Percentiles rank a stretch among this genome's conserved stretches.
Evolutionary conservation across 1,140 invertebrate species (phyloP).

Genomic region (Eulimnadia texana): DNA sequence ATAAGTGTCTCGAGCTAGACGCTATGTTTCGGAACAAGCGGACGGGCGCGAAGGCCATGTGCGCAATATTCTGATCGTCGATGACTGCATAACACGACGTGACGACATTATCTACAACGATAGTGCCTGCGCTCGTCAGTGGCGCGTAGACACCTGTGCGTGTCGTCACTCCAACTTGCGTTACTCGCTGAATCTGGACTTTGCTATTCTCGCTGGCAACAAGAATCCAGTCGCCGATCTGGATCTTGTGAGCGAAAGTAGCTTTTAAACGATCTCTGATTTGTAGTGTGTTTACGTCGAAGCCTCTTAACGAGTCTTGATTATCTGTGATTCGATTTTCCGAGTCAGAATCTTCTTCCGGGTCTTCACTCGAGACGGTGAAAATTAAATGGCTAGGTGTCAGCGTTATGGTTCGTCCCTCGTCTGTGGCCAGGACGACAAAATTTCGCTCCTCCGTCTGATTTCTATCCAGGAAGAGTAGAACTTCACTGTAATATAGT

Average conservation of each 20-base stretch:
- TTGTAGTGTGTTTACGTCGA: slow-evolving; percentile 2
- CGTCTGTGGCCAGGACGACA: slow-evolving; percentile 49
- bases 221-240: slow-evolving; percentile 27
- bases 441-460: slow-evolving; percentile 48
- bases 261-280: slow-evolving; percentile 10
- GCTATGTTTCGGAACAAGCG: slow-evolving; percentile 38
- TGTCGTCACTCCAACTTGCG: slow-evolving; percentile 38
- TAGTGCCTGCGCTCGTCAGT: slow-evolving; percentile 66
- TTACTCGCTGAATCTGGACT: slow-evolving; percentile 31
- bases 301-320: neutral
- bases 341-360: slow-evolving; percentile 9
- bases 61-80: slow-evolving; percentile 66
- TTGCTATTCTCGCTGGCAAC: slow-evolving; percentile 29
- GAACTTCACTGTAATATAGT: slow-evolving; percentile 63
- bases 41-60: slow-evolving; percentile 64
- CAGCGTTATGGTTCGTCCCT: slow-evolving; percentile 51
- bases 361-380: slow-evolving; percentile 20
- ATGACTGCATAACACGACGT: slow-evolving; percentile 90
- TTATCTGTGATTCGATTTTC: slow-evolving; percentile 7
- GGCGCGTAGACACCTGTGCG: slow-evolving; percentile 73
- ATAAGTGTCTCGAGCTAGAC: slow-evolving; percentile 18
- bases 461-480: slow-evolving; percentile 75
- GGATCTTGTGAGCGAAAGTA: slow-evolving; percentile 29
- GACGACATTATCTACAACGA: slow-evolving; percentile 77
- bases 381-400: slow-evolving; percentile 71